These are phyloP conservation scores for Junonia oenone DNA, from an alignment of 2,888 invertebrate genomes.

Conservation along the genomic window DNA sequence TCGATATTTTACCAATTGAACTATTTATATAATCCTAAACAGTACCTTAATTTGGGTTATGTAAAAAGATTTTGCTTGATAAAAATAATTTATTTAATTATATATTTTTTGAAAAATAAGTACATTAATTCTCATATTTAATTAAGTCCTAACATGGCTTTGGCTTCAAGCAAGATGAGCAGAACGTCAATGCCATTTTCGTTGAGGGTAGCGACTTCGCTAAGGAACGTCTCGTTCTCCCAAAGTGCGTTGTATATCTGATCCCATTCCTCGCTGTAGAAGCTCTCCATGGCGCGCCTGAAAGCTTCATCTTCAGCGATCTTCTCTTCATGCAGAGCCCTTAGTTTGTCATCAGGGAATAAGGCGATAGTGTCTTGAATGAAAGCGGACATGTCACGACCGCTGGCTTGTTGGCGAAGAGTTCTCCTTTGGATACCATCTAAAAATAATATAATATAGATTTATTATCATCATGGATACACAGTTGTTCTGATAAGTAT, in stretches of 20 bases:
- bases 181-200: slow-evolving; percentile 46
- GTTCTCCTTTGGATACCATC: slow-evolving; percentile 15
- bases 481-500: background rate
- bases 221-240: slow-evolving; percentile 47
- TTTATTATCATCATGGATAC: background rate
- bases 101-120: too few species aligned
- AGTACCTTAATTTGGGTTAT: too few species aligned
- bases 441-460: background rate
- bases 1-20: too few species aligned
- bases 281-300: slow-evolving; percentile 49
- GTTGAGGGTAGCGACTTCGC: slow-evolving; percentile 42
- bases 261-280: slow-evolving; percentile 53
- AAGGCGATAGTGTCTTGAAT: slow-evolving; percentile 29
- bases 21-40: too few species aligned
- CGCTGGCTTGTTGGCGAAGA: slow-evolving; percentile 26
- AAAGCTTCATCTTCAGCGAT: slow-evolving; percentile 52
- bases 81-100: too few species aligned
- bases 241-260: slow-evolving; percentile 44
- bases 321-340: slow-evolving; percentile 55
- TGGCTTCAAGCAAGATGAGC: slow-evolving; percentile 25
- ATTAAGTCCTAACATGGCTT: slow-evolving; percentile 27
- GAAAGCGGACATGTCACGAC: slow-evolving; percentile 30
- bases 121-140: slow-evolving; percentile 1
- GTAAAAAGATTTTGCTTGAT: too few species aligned
- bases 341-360: slow-evolving; percentile 40